Base-by-base conservation (phyloP, 2,797 vertebrate species). In the Morus bassanus region DNA sequence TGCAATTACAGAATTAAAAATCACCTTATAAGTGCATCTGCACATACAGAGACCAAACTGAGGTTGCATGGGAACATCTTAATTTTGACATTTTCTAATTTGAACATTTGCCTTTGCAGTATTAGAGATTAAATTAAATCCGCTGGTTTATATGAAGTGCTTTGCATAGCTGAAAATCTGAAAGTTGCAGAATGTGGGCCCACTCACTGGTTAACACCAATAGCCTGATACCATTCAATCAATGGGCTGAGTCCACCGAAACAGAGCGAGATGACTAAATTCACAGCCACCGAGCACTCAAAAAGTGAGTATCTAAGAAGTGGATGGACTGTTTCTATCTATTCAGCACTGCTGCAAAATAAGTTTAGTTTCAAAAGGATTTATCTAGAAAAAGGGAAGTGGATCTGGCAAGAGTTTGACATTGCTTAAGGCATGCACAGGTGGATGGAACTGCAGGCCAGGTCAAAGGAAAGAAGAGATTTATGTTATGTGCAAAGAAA, bases 401-500 rank as follows among this genome's bases (percentile, higher is more conserved):
- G 63, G 96, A 91, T 94, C 96, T 97, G 97, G 98, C 60, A 85
- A 73, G 96, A 94, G 86, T 97, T 95, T 98, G 97, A 97, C 96
- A 98, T 98, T 97, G 99, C 99, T 99, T 97, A 97, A 98, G 99
- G 99, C 98, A 95, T 98, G 99, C 99, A 99, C 99, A 99, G 99
- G 99, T 99, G 99, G 99, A 98, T 98, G 98, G 97, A 98, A 98
- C 98, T 98, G 97, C 98, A 98, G 99, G 99, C 98, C 97, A 98
- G 99, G 99, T 99, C 98, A 99, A 98, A 98, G 89, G 93, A 98
- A 98, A 98, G 97, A 98, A 95, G 98, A 99, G 99, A 99, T 99
- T 99, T 99, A 99, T 99, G 99, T 98, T 98, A 98, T 98, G 98
- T 98, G 98, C 98, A 98, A 98, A 99, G 98, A 98, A 98, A 98